Base-by-base conservation (phyloP, 1,140 invertebrate species). In the Cotesia chilonis region DNA sequence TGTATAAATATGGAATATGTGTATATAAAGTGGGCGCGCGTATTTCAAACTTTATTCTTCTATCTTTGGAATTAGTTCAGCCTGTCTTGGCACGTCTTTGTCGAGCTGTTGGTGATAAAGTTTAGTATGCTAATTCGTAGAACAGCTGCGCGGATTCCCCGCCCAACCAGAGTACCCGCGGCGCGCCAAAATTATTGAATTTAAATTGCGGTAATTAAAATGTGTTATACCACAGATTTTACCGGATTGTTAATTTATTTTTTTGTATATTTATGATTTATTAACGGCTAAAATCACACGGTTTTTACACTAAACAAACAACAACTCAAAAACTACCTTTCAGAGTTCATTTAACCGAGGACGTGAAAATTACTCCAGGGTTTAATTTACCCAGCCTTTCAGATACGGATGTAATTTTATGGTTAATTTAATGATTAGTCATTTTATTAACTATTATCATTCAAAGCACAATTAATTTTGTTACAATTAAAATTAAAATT, bases 161-260 rank as follows among this genome's bases (percentile, higher is more conserved):
- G 68, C 75, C 76, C 76, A 77, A 78, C 80, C 81, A 80, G 84
- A 83, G 84, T 84, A 84, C 41, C 36, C 61, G 37, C 68, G n/a
- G 63, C 71, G 55, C 70, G 37, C 79, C 80, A 81, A 86, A 86
- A 85, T 86, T 85, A 87, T 87, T 87, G 85, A 87, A 86, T 87
- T 87, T 86, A 87, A 86, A 86, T 87, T 86, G 84, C 82, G 81
- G 83, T 86, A 84, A 86, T 87, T 86, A 86, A 85, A 85, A 86
- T 83, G 79, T 84, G 80, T 80, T 77, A 71, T 73, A 69, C 64
- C 63, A 36, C 63, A 10, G 59, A 55, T 76, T 70, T 66, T 74
- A 76, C 75, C 74, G 78, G 77, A 76, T 74, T 79, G 74, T 74
- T 77, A 76, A 73, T 77, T 14, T 65, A 51, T 51, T 20, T 65